Evolutionary conservation across 2,113 vertebrate species (phyloP).

Genomic region (Alouatta palliata): DNA sequence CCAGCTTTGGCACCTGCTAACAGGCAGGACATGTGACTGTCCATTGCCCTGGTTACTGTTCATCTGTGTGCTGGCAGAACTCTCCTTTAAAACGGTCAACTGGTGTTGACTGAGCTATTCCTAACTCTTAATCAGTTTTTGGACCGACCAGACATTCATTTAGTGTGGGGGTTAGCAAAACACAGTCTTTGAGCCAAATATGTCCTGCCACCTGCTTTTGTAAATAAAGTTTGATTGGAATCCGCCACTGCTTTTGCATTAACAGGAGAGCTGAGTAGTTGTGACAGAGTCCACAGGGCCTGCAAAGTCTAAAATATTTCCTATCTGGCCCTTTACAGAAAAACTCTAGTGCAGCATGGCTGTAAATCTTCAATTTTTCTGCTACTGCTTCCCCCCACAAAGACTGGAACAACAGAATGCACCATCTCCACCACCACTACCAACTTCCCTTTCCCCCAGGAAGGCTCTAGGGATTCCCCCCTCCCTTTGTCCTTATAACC

Average conservation of each 20-base stretch:
- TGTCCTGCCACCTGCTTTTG: not conserved
- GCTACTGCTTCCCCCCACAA: not conserved
- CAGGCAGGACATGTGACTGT: not conserved
- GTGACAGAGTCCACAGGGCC: not conserved
- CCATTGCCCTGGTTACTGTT: not conserved
- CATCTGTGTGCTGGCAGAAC: not conserved
- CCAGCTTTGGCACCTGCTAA: not conserved
- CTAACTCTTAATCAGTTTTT: not conserved
- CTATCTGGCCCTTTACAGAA: not conserved
- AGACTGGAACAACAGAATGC: not conserved
- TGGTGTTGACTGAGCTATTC: not conserved
- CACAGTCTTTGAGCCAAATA: not conserved
- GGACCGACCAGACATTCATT: not conserved
- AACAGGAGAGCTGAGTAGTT: not conserved
- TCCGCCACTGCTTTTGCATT: not conserved
- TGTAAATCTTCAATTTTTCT: not conserved
- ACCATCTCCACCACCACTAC: not conserved
- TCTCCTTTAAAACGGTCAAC: not conserved
- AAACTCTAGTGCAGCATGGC: not conserved
- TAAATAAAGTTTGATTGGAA: not conserved
- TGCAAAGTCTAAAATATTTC: not conserved
- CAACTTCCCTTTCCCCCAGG: not conserved
- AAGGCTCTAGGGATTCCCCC: not conserved
- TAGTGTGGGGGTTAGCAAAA: not conserved
- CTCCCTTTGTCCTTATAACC: not conserved